Evolutionary conservation across 2,888 invertebrate genomes (phyloP).

Genomic region (Drosophila hamatofila): DNA sequence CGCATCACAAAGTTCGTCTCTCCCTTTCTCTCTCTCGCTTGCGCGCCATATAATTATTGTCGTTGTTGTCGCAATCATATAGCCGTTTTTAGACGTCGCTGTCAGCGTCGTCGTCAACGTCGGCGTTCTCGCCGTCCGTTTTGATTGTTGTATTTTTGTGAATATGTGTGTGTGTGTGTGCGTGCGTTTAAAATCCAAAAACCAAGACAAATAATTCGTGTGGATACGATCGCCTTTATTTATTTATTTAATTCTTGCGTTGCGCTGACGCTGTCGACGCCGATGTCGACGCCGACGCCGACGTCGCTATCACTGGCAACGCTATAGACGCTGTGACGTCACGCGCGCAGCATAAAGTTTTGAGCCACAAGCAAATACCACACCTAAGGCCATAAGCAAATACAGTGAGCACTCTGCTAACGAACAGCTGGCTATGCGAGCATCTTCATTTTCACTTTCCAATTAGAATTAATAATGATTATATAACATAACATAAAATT

Average conservation of each 20-base stretch:
- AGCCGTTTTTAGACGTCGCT: constrained; percentile 66
- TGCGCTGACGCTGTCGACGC: neutral
- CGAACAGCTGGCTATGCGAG: neutral
- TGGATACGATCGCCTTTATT: constrained; percentile 46
- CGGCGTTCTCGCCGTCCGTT: constrained; percentile 40
- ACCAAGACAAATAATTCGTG: constrained; percentile 25
- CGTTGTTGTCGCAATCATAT: constrained; percentile 70
- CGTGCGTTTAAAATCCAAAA: constrained; percentile 38
- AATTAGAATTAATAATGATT: neutral
- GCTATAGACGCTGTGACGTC: constrained; percentile 61
- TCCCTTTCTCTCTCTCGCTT: neutral
- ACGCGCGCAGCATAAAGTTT: constrained; percentile 33
- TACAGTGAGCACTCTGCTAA: neutral
- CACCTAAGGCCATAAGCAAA: constrained; percentile 17
- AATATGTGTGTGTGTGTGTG: constrained; percentile 29
- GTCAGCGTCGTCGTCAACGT: constrained; percentile 25
- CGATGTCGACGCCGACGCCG: neutral
- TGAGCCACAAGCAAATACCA: constrained; percentile 47
- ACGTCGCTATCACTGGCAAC: neutral
- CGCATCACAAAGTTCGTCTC: constrained; percentile 41
- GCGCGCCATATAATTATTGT: constrained; percentile 20
- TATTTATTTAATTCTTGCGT: constrained; percentile 58
- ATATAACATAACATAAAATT: neutral
- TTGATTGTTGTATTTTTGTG: constrained; percentile 35
- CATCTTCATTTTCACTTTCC: neutral